Evolutionary conservation across 2,113 vertebrate genomes (phyloP).

Genomic region (Tragelaphus imberbis): DNA sequence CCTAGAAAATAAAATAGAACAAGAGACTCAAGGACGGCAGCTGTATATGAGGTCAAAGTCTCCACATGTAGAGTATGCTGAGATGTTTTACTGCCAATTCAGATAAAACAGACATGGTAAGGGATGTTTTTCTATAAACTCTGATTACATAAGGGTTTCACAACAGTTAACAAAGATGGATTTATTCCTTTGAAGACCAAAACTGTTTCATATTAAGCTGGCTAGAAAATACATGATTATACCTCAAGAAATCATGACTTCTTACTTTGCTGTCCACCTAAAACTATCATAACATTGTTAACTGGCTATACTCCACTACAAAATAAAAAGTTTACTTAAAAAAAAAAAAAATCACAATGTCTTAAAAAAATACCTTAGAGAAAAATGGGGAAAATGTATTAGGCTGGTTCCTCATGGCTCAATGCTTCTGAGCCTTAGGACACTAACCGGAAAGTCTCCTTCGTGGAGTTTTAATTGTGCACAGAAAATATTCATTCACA

Average conservation of each 20-base stretch:
- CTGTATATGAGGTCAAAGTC: neutral
- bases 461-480: neutral
- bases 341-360: neutral
- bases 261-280: neutral
- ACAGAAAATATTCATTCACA: neutral
- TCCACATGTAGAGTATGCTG: neutral
- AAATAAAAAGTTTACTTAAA: neutral
- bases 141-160: neutral
- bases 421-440: neutral
- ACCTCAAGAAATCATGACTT: neutral
- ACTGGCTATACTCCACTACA: neutral
- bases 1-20: conserved; percentile 80
- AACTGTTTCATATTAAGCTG: neutral
- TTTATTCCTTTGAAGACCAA: conserved; percentile 17
- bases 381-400: neutral
- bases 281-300: neutral
- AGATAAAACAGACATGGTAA: conserved; percentile 29
- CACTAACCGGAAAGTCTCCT: neutral
- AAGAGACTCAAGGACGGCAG: neutral
- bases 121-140: neutral
- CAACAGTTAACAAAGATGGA: conserved; percentile 12
- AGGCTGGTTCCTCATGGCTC: neutral
- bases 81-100: neutral
- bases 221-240: neutral
- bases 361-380: neutral